Conservation (phyloP, 2,888 invertebrate species). For the Drosophila seclusa region DNA sequence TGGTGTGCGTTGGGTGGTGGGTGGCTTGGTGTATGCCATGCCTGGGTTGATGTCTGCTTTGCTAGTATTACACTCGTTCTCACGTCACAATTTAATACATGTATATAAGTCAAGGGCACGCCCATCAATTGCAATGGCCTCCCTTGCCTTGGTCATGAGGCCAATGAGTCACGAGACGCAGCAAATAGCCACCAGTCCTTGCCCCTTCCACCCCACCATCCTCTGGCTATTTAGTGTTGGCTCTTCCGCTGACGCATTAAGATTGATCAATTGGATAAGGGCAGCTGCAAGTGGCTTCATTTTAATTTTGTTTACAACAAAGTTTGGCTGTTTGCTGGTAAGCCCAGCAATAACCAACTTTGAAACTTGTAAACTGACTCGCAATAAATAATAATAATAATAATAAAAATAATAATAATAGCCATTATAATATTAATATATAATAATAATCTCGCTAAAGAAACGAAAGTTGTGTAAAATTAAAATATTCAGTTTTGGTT, state of each 20-base stretch:
- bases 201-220: background rate
- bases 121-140: slow-evolving; percentile 12
- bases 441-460: background rate
- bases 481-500: background rate
- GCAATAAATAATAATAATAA: background rate
- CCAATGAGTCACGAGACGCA: slow-evolving; percentile 12
- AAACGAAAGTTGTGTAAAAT: background rate
- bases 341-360: background rate
- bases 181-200: background rate
- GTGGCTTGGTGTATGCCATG: background rate
- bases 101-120: slow-evolving; percentile 15
- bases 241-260: background rate
- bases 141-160: background rate
- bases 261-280: slow-evolving; percentile 42
- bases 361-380: background rate
- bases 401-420: background rate
- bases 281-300: slow-evolving; percentile 15
- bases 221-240: background rate
- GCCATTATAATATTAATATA: background rate
- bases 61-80: background rate
- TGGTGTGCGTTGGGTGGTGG: background rate
- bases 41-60: slow-evolving; percentile 2
- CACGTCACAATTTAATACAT: background rate
- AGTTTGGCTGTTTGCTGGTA: background rate
- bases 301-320: slow-evolving; percentile 2